Conservation (phyloP, 2,797 vertebrate genomes). For the Phalanger gymnotis region DNA sequence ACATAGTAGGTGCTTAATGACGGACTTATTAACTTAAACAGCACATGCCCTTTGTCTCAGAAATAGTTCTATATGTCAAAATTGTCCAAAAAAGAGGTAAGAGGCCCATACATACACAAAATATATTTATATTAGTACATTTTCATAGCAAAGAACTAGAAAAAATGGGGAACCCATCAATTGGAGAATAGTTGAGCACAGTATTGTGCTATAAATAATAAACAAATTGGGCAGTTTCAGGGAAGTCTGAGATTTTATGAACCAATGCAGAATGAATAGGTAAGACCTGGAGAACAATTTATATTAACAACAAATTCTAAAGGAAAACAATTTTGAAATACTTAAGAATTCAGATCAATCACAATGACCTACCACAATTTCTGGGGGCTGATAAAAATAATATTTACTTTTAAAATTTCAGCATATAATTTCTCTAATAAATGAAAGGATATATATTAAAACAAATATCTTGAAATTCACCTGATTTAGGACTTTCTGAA, state of each 20-base stretch:
- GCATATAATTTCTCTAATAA: not conserved
- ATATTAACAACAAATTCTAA: not conserved
- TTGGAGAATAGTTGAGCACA: not conserved
- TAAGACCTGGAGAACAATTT: not conserved
- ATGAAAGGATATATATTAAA: not conserved
- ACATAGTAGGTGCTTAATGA: not conserved
- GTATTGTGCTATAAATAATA: not conserved
- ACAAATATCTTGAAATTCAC: slow-evolving; percentile 77
- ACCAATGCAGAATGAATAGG: not conserved
- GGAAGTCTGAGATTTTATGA: not conserved
- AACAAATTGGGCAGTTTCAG: not conserved
- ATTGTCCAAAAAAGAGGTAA: not conserved
- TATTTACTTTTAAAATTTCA: slow-evolving; percentile 1
- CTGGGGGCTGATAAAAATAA: not conserved
- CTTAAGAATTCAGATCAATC: not conserved
- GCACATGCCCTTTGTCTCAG: not conserved
- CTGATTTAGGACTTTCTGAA: slow-evolving; percentile 92
- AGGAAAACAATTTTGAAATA: not conserved
- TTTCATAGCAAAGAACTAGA: not conserved
- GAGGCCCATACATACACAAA: not conserved
- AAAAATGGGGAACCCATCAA: not conserved
- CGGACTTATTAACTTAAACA: not conserved
- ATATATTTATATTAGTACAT: not conserved
- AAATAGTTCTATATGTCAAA: not conserved
- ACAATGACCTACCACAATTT: not conserved